Evolutionary conservation across 37 sponge, comb jelly and placozoan species (phyloP), one percentile per base, ranked within the genome.

Genomic region (Axinella damicornis): DNA sequence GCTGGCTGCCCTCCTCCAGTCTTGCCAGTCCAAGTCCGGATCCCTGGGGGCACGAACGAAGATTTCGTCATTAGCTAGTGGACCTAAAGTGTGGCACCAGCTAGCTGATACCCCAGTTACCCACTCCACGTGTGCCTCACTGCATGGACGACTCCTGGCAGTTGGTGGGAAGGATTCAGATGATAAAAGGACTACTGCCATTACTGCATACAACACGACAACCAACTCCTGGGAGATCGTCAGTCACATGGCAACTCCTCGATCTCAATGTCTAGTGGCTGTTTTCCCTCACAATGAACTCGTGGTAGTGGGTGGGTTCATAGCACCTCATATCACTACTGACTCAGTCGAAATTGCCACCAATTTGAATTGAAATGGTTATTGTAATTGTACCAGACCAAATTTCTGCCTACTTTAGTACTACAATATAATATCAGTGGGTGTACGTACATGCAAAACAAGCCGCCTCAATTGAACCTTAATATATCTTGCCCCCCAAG

Each of bases 141-240:
- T 68, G 19, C 34, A 68, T 1, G 35, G 69, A 28, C 69, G 18
- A 33, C 69, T 68, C 6, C 69, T 68, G 34, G 31, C 69, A 27
- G 34, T 68, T 2, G 69, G 69, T 14, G 25, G 27, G 25, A 61
- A 5, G 12, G n/a, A 61, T 33, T 34, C 31, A 68, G 69, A 68
- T 68, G 69, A 9, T 5, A 31, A 68, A 2, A 2, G 6, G 20
- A 33, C 34, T 6, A 30, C 69, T 68, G 69, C 22, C 12, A 31
- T 68, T 28, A 2, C 1, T 5, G 5, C 20, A 68, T 68, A 68
- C 69, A 33, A 68, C 27, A 2, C 69, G 18, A 32, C 31, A 28
- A 33, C 31, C 34, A 68, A 68, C 34, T 68, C 69, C 27, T 68
- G 69, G 69, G 69, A 68, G 35, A 35, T 68, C 32, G 18, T 68